Conservation (phyloP, 1,140 invertebrate species). For the Lordiphosa stackelbergi region DNA sequence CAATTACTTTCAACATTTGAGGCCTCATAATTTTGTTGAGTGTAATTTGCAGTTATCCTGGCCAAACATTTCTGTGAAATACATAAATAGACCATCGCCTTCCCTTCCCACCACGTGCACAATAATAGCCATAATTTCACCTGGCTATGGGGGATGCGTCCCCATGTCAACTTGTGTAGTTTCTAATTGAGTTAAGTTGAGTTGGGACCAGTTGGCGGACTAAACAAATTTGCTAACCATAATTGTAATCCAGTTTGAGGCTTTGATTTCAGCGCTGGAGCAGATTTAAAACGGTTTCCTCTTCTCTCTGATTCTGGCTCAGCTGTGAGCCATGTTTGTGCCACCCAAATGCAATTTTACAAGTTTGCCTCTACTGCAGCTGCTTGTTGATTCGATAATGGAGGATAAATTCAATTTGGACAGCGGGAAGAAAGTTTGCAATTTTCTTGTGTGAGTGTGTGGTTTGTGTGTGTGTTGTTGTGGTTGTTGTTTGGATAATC, state of each 20-base stretch:
- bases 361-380: conserved; percentile 17
- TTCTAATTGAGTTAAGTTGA: conserved; percentile 30
- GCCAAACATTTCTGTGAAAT: too few species aligned
- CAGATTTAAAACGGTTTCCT: conserved; percentile 25
- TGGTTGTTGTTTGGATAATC: conserved; percentile 33
- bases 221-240: conserved; percentile 62
- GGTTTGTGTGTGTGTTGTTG: conserved; percentile 12
- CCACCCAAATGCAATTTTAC: conserved; percentile 37
- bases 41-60: too few species aligned
- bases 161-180: too few species aligned
- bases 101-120: background rate
- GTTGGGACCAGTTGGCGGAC: conserved; percentile 20
- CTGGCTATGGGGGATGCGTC: too few species aligned
- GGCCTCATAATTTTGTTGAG: too few species aligned
- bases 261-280: conserved; percentile 58
- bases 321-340: conserved; percentile 42
- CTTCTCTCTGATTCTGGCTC: conserved; percentile 13
- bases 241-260: conserved; percentile 77
- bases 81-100: too few species aligned
- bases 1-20: too few species aligned
- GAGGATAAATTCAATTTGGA: conserved; percentile 27
- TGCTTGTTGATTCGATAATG: conserved; percentile 5
- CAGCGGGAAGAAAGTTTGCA: conserved; percentile 14
- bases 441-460: conserved; percentile 35
- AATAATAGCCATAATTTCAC: too few species aligned